Evolutionary conservation across 2,797 vertebrate species (phyloP).

Genomic region (Bovichtus diacanthus): DNA sequence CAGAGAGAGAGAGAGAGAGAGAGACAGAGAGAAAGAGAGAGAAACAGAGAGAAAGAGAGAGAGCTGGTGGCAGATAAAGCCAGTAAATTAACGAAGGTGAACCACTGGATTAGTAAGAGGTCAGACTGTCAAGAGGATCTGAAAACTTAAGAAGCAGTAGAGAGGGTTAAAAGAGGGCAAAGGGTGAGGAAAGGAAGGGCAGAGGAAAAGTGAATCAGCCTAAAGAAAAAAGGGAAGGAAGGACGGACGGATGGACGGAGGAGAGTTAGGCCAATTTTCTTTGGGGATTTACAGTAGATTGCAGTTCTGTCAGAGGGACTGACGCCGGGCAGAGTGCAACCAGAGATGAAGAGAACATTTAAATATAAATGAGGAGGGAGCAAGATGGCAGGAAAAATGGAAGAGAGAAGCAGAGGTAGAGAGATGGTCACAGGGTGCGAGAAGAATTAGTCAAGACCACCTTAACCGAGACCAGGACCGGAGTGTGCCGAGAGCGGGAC

Average conservation of each 20-base stretch:
- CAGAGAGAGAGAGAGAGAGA: background rate
- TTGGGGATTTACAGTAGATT: slow-evolving; percentile 27
- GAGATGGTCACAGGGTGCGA: background rate
- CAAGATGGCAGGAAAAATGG: background rate
- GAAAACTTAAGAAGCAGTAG: background rate
- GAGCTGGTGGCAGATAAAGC: slow-evolving; percentile 1
- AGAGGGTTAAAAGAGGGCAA: slow-evolving; percentile 2
- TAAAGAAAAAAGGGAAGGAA: background rate
- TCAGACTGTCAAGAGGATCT: background rate
- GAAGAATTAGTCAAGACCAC: too few species aligned
- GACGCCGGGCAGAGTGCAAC: too few species aligned
- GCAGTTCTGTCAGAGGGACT: slow-evolving; percentile 6
- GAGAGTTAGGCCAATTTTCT: slow-evolving; percentile 2
- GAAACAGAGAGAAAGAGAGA: background rate
- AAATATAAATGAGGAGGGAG: slow-evolving; percentile 9
- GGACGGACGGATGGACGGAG: background rate
- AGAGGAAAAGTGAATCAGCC: too few species aligned
- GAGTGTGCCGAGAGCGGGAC: too few species aligned
- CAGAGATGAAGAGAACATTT: slow-evolving; percentile 2
- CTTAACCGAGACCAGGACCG: too few species aligned
- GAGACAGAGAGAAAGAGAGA: background rate
- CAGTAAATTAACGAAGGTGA: slow-evolving; percentile 5
- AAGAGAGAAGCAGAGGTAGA: background rate
- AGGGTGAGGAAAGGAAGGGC: background rate
- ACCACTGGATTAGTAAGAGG: background rate